Conservation (phyloP, 1,140 invertebrate species). For the Philotrypesis tridentata region DNA sequence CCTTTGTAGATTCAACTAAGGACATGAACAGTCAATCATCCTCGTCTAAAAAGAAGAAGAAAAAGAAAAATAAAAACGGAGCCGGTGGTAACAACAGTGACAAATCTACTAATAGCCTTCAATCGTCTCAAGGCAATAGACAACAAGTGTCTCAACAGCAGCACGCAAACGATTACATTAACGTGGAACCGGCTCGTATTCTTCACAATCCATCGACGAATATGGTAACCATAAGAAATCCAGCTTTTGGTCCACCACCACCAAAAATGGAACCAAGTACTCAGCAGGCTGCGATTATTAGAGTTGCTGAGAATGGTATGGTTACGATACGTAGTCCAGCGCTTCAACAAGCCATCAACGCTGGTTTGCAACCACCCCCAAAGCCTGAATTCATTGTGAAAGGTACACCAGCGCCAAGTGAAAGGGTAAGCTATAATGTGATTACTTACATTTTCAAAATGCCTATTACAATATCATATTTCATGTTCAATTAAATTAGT, state of each 20-base stretch:
- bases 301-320: slow-evolving; percentile 82
- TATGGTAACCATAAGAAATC: slow-evolving; percentile 85
- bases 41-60: slow-evolving; percentile 74
- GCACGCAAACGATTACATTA: slow-evolving; percentile 42
- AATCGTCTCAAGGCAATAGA: slow-evolving; percentile 24
- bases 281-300: slow-evolving; percentile 79
- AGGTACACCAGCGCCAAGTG: slow-evolving; percentile 54
- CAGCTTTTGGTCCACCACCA: slow-evolving; percentile 77
- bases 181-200: slow-evolving; percentile 64
- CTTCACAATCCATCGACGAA: slow-evolving; percentile 74
- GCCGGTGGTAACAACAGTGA: slow-evolving; percentile 42
- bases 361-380: slow-evolving; percentile 66
- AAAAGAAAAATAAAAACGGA: slow-evolving; percentile 76
- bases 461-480: too few relatives aligned
- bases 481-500: too few relatives aligned
- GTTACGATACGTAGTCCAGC: slow-evolving; percentile 86
- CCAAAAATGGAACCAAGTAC: slow-evolving; percentile 59
- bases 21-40: slow-evolving; percentile 47
- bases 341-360: slow-evolving; percentile 72
- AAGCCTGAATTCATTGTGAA: slow-evolving; percentile 71
- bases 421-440: slow-evolving; percentile 25
- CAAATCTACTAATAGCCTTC: slow-evolving; percentile 12
- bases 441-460: background rate
- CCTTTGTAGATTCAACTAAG: slow-evolving; percentile 53
- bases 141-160: slow-evolving; percentile 12